Percentiles rank a stretch among this genome's conserved stretches.
These are phyloP conservation scores for Porites lobata DNA, from an alignment of 92 coral and sea anemone species.

Conservation along the genomic window DNA sequence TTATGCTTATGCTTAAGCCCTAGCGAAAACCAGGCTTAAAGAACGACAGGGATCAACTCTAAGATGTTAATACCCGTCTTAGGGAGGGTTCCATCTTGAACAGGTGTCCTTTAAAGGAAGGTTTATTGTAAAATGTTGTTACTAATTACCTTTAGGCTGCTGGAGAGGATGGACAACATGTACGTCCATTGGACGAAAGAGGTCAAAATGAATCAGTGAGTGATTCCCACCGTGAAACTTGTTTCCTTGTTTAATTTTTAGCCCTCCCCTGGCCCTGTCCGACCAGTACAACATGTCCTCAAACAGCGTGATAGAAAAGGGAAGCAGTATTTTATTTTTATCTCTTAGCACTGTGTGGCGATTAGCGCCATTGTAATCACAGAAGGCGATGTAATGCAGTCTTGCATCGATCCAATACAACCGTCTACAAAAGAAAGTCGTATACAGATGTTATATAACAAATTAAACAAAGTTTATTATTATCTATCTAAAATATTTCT, in stretches of 20 bases:
- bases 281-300: constrained; percentile 92
- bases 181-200: constrained; percentile 75
- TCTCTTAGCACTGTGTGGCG: constrained; percentile 74
- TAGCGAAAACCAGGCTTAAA: too few relatives aligned
- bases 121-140: too few relatives aligned
- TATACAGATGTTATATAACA: neutral
- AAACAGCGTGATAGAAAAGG: constrained; percentile 83
- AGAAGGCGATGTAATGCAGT: constrained; percentile 78
- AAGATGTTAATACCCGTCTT: too few relatives aligned
- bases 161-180: constrained; percentile 94
- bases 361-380: constrained; percentile 85
- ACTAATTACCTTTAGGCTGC: constrained; percentile 88
- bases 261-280: constrained; percentile 88
- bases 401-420: constrained; percentile 96
- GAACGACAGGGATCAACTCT: too few relatives aligned
- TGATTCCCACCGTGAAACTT: constrained; percentile 83
- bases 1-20: too few relatives aligned
- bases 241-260: constrained; percentile 52
- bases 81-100: too few relatives aligned
- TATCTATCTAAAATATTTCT: too few relatives aligned
- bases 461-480: too few relatives aligned
- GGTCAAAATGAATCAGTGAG: constrained; percentile 49
- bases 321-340: constrained; percentile 56
- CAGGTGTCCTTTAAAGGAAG: too few relatives aligned
- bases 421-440: constrained; percentile 60